Evolutionary conservation across 2,888 invertebrate genomes (phyloP).

Genomic region (Melanophora roralis): DNA sequence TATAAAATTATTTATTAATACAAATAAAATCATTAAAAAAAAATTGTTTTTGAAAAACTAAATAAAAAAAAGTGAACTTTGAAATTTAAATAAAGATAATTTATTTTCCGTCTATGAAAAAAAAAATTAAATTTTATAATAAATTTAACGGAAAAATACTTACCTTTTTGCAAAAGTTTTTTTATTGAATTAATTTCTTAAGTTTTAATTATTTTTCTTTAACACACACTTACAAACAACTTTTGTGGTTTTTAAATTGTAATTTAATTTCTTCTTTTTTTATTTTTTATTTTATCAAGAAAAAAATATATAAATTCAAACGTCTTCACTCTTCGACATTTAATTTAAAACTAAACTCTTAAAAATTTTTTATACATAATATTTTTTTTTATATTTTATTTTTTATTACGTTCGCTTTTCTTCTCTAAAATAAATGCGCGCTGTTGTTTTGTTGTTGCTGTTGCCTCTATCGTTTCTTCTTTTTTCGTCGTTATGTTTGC

Average conservation of each 20-base stretch:
- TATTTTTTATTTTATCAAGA: conserved; percentile 21
- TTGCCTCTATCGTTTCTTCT: conserved; percentile 12
- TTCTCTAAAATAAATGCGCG: conserved; percentile 57
- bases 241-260: conserved; percentile 34
- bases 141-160: neutral
- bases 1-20: conserved; percentile 28
- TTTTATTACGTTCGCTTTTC: conserved; percentile 59
- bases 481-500: conserved; percentile 35
- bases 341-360: conserved; percentile 62
- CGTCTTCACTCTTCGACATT: conserved; percentile 57
- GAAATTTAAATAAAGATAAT: conserved; percentile 50
- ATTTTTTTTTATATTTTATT: conserved; percentile 57
- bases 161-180: conserved; percentile 33
- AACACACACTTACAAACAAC: neutral
- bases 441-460: conserved; percentile 43
- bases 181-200: no score
- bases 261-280: conserved; percentile 32
- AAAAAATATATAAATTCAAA: conserved; percentile 21
- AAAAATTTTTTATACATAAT: conserved; percentile 50
- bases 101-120: conserved; percentile 15
- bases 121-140: no score
- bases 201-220: neutral
- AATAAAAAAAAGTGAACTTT: conserved; percentile 34
- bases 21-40: conserved; percentile 4
- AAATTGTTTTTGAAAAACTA: neutral